phyloP scores from a whole-genome alignment of 2,797 vertebrate genomes.

The Diglossa cyanea region DNA sequence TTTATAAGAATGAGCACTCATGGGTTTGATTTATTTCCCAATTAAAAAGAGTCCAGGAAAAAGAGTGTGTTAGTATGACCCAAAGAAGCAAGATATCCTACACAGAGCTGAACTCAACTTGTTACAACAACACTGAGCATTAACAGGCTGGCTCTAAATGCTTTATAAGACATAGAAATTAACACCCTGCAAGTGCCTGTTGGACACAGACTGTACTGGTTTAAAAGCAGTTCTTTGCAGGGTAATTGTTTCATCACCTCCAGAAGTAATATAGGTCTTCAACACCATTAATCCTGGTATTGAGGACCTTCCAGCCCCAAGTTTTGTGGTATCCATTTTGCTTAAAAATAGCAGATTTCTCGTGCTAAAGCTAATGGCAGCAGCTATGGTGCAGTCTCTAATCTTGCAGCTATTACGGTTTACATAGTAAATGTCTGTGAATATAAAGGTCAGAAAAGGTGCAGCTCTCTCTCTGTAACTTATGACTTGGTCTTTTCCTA shows the following conservation, averaged over 20 bases:
- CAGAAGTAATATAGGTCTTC: background rate
- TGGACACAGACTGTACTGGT: background rate
- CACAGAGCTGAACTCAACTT: background rate
- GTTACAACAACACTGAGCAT: background rate
- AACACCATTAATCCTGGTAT: background rate
- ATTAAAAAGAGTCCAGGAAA: background rate
- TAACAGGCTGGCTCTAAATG: background rate
- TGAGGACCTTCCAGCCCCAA: background rate
- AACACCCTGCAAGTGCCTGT: background rate
- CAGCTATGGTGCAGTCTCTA: background rate
- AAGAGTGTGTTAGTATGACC: background rate
- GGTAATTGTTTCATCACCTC: background rate
- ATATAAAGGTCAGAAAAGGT: background rate
- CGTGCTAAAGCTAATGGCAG: background rate
- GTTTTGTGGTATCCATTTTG: background rate
- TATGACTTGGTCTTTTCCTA: background rate
- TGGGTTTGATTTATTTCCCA: constrained; percentile 13
- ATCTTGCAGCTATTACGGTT: background rate
- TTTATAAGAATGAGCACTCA: background rate
- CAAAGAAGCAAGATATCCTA: background rate
- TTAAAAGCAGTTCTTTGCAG: background rate
- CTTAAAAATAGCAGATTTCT: background rate
- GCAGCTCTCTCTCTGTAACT: background rate
- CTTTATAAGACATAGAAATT: background rate
- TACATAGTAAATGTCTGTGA: background rate